Evolutionary conservation across 2,113 vertebrate species (phyloP), one percentile per base, ranked within the genome.

Genomic region (Hymenochirus boettgeri): DNA sequence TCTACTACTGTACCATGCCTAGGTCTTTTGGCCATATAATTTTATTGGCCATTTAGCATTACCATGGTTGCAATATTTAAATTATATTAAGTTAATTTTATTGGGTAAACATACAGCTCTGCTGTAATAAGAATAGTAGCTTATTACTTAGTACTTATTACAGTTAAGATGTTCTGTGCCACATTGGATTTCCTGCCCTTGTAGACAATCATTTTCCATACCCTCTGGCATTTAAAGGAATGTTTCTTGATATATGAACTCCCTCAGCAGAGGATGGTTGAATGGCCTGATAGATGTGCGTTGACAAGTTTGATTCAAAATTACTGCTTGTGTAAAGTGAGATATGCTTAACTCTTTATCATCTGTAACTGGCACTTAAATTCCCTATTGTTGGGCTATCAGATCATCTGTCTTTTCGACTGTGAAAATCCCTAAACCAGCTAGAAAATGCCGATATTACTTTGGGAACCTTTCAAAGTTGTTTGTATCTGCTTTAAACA

Each of bases 401-500:
- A 9, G 10, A 35, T 35, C 15, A 13, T 8, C 33, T 35, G 39
- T 3, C 39, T 42, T n/a, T n/a, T 15, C 8, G 15, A 17, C 39
- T 4, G 15, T 2, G 5, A 42, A 21, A 21, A 19, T 22, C 22
- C 46, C 19, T 10, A 23, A 7, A 3, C 8, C 3, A 48, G 46
- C 6, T 9, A 23, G 46, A 27, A 55, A 31, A 25, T 6, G 18
- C 17, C 52, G n/a, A 25, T 18, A 26, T 27, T 54, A 27, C 15
- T 48, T 8, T 22, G 39, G 13, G 52, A 53, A 4, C 52, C 2
- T 18, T 31, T 25, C 39, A 46, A 57, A 48, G 46, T 18, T 27
- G 19, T 56, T 31, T 56, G 26, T 46, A 22, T 22, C 55, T 11
- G 17, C 31, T 35, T 29, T 51, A 51, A 27, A 60, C 37, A 45